These are phyloP conservation scores for Drosophila mulleri DNA, from an alignment of 2,888 invertebrate species.

Conservation along the genomic window DNA sequence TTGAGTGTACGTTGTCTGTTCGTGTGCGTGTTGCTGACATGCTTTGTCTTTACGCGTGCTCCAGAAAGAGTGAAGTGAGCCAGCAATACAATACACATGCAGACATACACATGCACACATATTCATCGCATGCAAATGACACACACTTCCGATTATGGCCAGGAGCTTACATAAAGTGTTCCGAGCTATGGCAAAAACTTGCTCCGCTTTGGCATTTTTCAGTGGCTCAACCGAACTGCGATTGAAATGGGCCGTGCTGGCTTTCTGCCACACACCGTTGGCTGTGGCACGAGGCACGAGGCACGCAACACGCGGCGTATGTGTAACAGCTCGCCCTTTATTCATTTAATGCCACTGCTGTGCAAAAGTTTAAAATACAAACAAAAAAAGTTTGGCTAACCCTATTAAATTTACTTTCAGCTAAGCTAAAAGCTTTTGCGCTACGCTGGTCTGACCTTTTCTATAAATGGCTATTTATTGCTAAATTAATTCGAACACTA, in stretches of 20 bases:
- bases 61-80: conserved; percentile 65
- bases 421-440: conserved; percentile 22
- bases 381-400: conserved; percentile 18
- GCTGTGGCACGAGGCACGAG: conserved; percentile 12
- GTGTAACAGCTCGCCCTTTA: conserved; percentile 13
- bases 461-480: conserved; percentile 8
- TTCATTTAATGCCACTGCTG: conserved; percentile 9
- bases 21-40: conserved; percentile 53
- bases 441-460: conserved; percentile 38
- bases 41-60: conserved; percentile 60
- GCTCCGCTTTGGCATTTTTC: conserved; percentile 7
- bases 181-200: conserved; percentile 4
- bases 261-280: conserved; percentile 6
- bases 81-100: conserved; percentile 31
- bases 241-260: conserved; percentile 6
- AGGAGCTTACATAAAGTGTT: conserved; percentile 40
- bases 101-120: conserved; percentile 6
- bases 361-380: conserved; percentile 9
- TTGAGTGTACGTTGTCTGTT: conserved; percentile 10
- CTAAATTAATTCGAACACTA: conserved; percentile 37
- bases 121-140: conserved; percentile 53
- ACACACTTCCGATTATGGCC: conserved; percentile 52
- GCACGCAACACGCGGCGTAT: conserved; percentile 10
- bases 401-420: conserved; percentile 27
- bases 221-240: conserved; percentile 12